Evolutionary conservation across 2,797 vertebrate genomes (phyloP).

Genomic region (Trematomus bernacchii): DNA sequence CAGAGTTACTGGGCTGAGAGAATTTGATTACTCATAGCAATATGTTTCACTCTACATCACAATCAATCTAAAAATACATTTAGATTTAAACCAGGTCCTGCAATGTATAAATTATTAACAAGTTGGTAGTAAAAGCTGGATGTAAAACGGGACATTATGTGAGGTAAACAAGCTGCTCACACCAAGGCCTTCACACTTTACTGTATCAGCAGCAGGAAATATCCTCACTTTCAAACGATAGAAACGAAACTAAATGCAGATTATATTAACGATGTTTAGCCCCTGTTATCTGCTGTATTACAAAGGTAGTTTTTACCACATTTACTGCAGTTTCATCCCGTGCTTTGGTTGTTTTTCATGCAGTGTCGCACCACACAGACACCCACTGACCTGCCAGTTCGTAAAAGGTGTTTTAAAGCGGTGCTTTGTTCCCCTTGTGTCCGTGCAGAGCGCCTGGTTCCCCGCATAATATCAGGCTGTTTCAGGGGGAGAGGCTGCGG

Average conservation of each 20-base stretch:
- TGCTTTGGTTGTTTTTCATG: slow-evolving; percentile 6
- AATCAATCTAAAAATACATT: slow-evolving; percentile 40
- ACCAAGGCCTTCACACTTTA: slow-evolving; percentile 55
- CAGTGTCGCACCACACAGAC: slow-evolving; percentile 13
- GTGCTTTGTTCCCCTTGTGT: slow-evolving; percentile 78
- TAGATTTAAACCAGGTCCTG: background rate
- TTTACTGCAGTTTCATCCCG: background rate
- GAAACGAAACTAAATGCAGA: background rate
- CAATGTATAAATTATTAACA: background rate
- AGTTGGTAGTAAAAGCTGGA: slow-evolving; percentile 1
- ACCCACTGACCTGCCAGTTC: slow-evolving; percentile 78
- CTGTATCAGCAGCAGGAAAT: slow-evolving; percentile 14
- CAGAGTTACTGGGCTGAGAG: slow-evolving; percentile 76
- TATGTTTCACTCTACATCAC: slow-evolving; percentile 69
- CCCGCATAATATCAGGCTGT: slow-evolving; percentile 80
- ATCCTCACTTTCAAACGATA: background rate
- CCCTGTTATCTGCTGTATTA: background rate
- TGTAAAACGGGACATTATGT: background rate
- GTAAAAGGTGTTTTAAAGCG: slow-evolving; percentile 55
- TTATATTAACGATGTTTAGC: background rate
- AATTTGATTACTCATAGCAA: slow-evolving; percentile 69
- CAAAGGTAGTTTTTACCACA: background rate
- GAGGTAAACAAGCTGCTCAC: slow-evolving; percentile 34
- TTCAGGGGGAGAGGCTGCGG: slow-evolving; percentile 49
- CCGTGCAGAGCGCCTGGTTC: slow-evolving; percentile 55